Percentiles rank a stretch among this genome's conserved stretches.
Evolutionary conservation across 2,888 invertebrate genomes (phyloP).

Genomic region (Agonopterix heracliana): DNA sequence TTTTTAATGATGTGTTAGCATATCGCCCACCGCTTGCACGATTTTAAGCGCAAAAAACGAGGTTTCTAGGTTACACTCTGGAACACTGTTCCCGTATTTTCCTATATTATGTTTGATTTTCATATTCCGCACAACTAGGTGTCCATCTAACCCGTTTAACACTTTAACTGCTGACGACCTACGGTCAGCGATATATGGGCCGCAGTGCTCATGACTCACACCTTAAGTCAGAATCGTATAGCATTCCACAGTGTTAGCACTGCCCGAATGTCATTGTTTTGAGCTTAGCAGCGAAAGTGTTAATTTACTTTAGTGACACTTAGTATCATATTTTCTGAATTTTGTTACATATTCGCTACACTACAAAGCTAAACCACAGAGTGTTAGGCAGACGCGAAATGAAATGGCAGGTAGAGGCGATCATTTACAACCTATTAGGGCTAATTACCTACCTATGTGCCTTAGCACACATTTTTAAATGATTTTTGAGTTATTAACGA

Average conservation of each 20-base stretch:
- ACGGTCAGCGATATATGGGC: too few relatives aligned
- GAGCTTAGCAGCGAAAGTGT: too few relatives aligned
- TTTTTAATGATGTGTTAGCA: slow-evolving; percentile 64
- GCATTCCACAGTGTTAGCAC: too few relatives aligned
- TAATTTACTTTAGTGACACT: slow-evolving; percentile 2
- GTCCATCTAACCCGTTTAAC: slow-evolving; percentile 2
- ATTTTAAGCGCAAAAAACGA: slow-evolving; percentile 25
- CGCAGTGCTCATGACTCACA: too few relatives aligned
- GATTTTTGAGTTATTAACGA: too few relatives aligned
- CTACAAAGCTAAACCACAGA: neutral
- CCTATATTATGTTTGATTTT: slow-evolving; percentile 5
- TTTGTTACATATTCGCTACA: neutral
- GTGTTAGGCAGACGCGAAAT: neutral
- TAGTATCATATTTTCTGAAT: neutral
- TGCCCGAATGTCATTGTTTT: too few relatives aligned
- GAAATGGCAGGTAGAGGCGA: neutral
- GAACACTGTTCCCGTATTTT: slow-evolving; percentile 5
- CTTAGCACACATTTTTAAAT: too few relatives aligned
- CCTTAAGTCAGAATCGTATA: too few relatives aligned
- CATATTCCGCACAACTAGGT: slow-evolving; percentile 6
- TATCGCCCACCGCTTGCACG: slow-evolving; percentile 29
- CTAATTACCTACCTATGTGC: too few relatives aligned
- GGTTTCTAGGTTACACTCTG: slow-evolving; percentile 20
- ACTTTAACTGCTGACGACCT: too few relatives aligned
- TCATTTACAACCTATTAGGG: too few relatives aligned